phyloP scores from a whole-genome alignment of 2,797 vertebrate genomes.

The Arrhamphus sclerolepis region DNA sequence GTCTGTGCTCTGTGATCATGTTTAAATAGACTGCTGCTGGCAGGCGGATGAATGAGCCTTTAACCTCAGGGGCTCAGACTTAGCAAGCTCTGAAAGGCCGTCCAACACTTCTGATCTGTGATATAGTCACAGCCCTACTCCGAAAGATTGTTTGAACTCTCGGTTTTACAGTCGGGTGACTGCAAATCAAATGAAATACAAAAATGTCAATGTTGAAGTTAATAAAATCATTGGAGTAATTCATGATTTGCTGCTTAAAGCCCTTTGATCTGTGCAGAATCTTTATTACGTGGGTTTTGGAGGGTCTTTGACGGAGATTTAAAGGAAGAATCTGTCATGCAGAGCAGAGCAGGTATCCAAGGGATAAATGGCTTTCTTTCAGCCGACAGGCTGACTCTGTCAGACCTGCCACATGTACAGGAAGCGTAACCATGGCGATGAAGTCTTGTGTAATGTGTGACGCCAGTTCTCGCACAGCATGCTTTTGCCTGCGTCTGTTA shows the following conservation, averaged over 20 bases:
- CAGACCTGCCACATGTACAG: conserved; percentile 76
- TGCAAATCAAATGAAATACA: conserved; percentile 10
- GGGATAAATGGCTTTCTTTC: conserved; percentile 43
- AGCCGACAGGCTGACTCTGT: conserved; percentile 51
- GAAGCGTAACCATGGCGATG: conserved; percentile 78
- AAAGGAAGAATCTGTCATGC: conserved; percentile 32
- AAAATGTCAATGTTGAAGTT: conserved; percentile 20
- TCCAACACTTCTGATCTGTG: background rate
- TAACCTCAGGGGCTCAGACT: conserved; percentile 20
- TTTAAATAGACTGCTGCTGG: conserved; percentile 28
- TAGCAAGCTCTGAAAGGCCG: conserved; percentile 9
- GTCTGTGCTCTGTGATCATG: conserved; percentile 44
- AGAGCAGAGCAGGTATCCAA: conserved; percentile 44
- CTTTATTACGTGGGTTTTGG: conserved; percentile 27
- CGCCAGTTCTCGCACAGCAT: conserved; percentile 35
- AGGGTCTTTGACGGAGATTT: conserved; percentile 36
- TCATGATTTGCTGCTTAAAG: conserved; percentile 24
- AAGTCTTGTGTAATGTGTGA: conserved; percentile 55
- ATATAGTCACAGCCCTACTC: background rate
- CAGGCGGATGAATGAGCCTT: conserved; percentile 25
- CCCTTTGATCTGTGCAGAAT: conserved; percentile 24
- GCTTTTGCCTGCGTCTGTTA: conserved; percentile 38
- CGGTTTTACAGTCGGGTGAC: background rate
- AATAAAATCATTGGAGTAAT: conserved; percentile 18
- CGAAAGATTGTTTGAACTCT: background rate